These are phyloP conservation scores for Lepus oiostolus DNA, from an alignment of 2,797 vertebrate genomes.

Conservation along the genomic window DNA sequence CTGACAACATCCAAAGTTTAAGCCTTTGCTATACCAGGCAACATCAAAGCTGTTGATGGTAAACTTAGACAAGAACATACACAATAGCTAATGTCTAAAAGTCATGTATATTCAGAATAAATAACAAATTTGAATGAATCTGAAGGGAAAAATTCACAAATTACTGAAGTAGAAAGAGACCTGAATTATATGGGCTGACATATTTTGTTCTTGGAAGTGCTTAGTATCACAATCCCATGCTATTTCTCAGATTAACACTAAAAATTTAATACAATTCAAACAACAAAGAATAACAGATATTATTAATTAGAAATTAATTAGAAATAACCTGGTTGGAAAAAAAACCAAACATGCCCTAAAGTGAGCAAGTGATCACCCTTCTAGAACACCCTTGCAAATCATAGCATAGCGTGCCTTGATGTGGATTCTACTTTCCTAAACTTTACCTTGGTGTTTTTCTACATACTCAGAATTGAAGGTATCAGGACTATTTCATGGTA, in stretches of 20 bases:
- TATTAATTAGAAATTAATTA: constrained; percentile 26
- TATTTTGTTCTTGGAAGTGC: background rate
- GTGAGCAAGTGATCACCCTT: constrained; percentile 6
- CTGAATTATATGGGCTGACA: background rate
- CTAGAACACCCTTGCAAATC: background rate
- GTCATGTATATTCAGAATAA: background rate
- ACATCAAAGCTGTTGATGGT: background rate
- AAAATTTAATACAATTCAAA: constrained; percentile 49
- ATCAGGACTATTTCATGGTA: background rate
- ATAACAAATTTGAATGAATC: background rate
- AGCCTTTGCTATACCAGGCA: background rate
- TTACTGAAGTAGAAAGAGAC: constrained; percentile 43
- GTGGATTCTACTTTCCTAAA: background rate
- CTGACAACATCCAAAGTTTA: background rate
- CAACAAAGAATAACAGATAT: constrained; percentile 8
- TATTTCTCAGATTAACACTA: constrained; percentile 26
- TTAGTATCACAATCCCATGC: background rate
- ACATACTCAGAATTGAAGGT: background rate
- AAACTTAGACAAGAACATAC: constrained; percentile 2
- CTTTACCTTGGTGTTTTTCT: constrained; percentile 28
- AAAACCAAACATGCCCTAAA: background rate
- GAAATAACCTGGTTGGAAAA: constrained; percentile 43
- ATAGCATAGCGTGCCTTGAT: background rate
- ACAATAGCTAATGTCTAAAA: background rate
- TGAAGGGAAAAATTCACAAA: constrained; percentile 3